Evolutionary conservation across 2,797 vertebrate genomes (phyloP).

Genomic region (Cyclura pinguis): DNA sequence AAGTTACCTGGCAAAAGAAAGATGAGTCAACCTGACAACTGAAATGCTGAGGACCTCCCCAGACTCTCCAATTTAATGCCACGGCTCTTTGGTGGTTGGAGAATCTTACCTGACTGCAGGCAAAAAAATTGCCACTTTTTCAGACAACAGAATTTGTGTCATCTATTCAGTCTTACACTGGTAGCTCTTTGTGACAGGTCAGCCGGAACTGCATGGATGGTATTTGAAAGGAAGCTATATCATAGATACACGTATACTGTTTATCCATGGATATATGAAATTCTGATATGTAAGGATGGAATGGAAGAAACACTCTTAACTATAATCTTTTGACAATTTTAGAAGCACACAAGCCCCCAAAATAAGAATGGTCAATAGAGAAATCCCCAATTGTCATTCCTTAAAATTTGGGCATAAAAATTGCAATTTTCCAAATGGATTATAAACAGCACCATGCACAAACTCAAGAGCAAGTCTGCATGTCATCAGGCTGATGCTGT

Average conservation of each 20-base stretch:
- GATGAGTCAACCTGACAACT: too few relatives aligned
- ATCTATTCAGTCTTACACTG: not conserved
- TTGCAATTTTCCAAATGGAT: not conserved
- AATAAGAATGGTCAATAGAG: not conserved
- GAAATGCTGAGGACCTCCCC: not conserved
- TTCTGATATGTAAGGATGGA: not conserved
- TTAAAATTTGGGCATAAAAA: not conserved
- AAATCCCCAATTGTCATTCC: not conserved
- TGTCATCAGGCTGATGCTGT: too few relatives aligned
- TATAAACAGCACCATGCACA: not conserved
- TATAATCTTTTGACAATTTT: not conserved
- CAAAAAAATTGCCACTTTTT: not conserved
- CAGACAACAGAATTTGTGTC: not conserved
- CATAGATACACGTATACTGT: not conserved
- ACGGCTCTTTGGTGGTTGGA: not conserved
- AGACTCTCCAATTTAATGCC: not conserved
- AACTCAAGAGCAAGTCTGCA: too few relatives aligned
- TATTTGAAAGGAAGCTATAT: not conserved
- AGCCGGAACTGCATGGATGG: not conserved
- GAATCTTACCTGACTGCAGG: not conserved
- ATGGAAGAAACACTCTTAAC: not conserved
- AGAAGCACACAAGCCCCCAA: too few relatives aligned
- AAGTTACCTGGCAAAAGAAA: not conserved
- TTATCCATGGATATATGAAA: not conserved
- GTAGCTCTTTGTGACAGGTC: not conserved